Conservation (phyloP, 2,888 invertebrate species). For the Sabellastarte sp. region DNA sequence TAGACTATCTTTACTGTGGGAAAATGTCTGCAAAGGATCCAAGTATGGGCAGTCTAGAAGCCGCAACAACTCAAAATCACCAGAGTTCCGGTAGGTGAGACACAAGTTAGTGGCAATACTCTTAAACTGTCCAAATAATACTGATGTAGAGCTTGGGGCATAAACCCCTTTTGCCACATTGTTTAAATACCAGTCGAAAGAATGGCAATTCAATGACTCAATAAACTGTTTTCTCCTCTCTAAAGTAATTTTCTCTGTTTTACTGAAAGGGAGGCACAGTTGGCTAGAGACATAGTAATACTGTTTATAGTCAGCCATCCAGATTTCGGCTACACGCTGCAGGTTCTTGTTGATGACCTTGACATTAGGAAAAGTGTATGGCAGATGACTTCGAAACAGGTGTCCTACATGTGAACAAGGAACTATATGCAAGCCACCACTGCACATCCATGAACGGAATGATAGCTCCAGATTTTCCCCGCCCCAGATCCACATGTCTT, state of each 20-base stretch:
- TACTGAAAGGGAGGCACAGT: too few relatives aligned
- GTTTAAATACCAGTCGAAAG: slow-evolving; percentile 23
- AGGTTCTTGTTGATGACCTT: slow-evolving; percentile 86
- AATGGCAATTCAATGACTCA: slow-evolving; percentile 12
- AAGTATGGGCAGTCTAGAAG: too few relatives aligned
- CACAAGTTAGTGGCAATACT: slow-evolving; percentile 7
- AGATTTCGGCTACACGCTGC: slow-evolving; percentile 88
- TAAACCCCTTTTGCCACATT: slow-evolving; percentile 16
- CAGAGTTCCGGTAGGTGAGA: neutral
- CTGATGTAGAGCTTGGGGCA: slow-evolving; percentile 5
- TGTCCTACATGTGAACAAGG: slow-evolving; percentile 98
- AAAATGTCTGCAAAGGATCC: too few relatives aligned
- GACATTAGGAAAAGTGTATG: slow-evolving; percentile 87
- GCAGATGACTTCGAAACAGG: slow-evolving; percentile 92
- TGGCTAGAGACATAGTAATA: slow-evolving; percentile 99
- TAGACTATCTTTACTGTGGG: too few relatives aligned
- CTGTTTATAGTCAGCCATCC: slow-evolving; percentile 66
- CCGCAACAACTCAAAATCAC: too few relatives aligned
- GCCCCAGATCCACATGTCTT: slow-evolving; percentile 26
- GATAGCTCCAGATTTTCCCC: slow-evolving; percentile 30
- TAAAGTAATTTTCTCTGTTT: neutral
- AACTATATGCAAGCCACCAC: slow-evolving; percentile 90
- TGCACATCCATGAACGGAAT: slow-evolving; percentile 91
- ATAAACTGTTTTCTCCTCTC: slow-evolving; percentile 1
- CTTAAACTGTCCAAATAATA: slow-evolving; percentile 17